Conservation (phyloP, 2,797 vertebrate species). For the Dryobates pubescens region DNA sequence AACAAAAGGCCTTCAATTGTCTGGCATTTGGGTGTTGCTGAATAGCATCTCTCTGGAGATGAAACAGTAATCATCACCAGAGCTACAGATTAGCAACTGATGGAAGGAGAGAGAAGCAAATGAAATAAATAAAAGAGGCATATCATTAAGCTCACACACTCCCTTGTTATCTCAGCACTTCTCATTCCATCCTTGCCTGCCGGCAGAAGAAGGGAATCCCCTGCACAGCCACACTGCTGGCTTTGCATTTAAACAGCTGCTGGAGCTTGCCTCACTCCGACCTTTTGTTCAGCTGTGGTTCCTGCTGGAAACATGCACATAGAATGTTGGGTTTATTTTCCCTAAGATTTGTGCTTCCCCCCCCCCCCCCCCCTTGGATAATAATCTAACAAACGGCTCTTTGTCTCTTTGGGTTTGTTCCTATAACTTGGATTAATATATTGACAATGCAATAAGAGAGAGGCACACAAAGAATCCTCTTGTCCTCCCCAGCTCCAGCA, state of each 20-base stretch:
- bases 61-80: constrained; percentile 45
- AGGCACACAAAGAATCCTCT: constrained; percentile 34
- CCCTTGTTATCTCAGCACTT: constrained; percentile 41
- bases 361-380: constrained; percentile 13
- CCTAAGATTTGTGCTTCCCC: constrained; percentile 12
- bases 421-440: constrained; percentile 53
- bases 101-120: not conserved
- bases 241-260: constrained; percentile 38
- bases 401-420: constrained; percentile 53
- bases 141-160: constrained; percentile 31
- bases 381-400: constrained; percentile 41
- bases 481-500: constrained; percentile 16
- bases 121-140: constrained; percentile 25
- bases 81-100: constrained; percentile 48
- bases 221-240: not conserved
- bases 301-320: not conserved
- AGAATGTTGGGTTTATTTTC: not conserved
- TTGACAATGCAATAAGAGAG: constrained; percentile 52
- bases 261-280: not conserved
- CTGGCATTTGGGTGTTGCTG: constrained; percentile 28
- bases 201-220: constrained; percentile 52
- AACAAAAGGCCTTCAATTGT: not conserved
- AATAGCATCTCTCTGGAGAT: constrained; percentile 47
- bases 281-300: constrained; percentile 19
- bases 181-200: constrained; percentile 29